Conservation (phyloP, 1,140 invertebrate genomes). For the Vollenhovia emeryi region DNA sequence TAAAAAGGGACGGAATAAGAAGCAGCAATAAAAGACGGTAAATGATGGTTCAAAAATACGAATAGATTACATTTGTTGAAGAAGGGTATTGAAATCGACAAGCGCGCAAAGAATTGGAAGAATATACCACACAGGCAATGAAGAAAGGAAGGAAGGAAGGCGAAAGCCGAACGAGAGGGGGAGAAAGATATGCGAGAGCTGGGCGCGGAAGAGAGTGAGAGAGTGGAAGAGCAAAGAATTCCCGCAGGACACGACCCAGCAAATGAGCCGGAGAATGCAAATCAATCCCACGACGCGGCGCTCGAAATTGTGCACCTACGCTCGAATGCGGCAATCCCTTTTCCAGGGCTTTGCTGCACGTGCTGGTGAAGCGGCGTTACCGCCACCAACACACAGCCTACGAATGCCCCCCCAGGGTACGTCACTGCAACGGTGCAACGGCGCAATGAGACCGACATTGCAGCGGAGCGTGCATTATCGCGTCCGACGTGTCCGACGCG, state of each 20-base stretch:
- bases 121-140: constrained; percentile 38
- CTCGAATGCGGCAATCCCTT: constrained; percentile 82
- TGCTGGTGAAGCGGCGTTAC: constrained; percentile 1
- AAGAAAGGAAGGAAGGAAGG: not conserved
- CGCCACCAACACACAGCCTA: constrained; percentile 39
- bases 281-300: constrained; percentile 82
- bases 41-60: constrained; percentile 29
- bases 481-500: constrained; percentile 61
- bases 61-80: not conserved
- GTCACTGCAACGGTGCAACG: constrained; percentile 61
- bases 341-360: constrained; percentile 71
- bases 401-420: constrained; percentile 78
- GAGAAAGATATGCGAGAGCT: not conserved
- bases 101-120: constrained; percentile 20
- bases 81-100: not conserved
- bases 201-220: not conserved
- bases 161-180: not conserved
- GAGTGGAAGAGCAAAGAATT: constrained; percentile 42
- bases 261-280: constrained; percentile 84
- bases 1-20: not conserved
- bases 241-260: constrained; percentile 79
- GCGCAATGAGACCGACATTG: constrained; percentile 52
- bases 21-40: not conserved
- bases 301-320: constrained; percentile 80
- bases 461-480: constrained; percentile 65